Base-by-base conservation (phyloP, 2,888 invertebrate genomes). In the Diaphora mendica region DNA sequence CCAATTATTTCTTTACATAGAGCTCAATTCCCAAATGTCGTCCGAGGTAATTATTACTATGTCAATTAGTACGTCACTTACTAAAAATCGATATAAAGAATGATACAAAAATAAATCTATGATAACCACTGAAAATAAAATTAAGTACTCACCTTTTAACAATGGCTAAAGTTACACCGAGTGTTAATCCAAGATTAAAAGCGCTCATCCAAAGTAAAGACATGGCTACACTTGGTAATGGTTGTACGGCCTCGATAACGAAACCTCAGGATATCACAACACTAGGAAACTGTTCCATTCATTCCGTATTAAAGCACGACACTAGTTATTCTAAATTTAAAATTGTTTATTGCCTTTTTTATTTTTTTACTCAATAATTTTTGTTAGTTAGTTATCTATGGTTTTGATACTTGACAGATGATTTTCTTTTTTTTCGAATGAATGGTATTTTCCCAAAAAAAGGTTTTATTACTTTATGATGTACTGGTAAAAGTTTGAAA, bases 121-220 rank as follows among this genome's bases (percentile, higher is more conserved):
- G 17, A 55, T 71, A 35, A 13, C 11, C 13, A 35, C 7, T 11
- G n/a, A 48, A 69, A 48, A 39, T 48, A 15, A 15, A 3, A 26
- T 17, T 2, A 64, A 59, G 62, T 68, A 68, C 89, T 95, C 94
- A 97, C 97, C 97, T 95, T 87, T 93, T 96, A 80, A 97, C 92
- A 82, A 97, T 96, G 75, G 96, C 94, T 89, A 94, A 96, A 75
- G 97, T 97, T 76, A 96, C 95, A 79, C 97, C 97, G 86, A 97
- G 91, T 73, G 97, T 97, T 88, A 97, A 91, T 77, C 96, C 96
- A 80, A 97, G 90, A 92, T 96, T 97, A 87, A 97, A 94, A 77
- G 96, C 93, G 80, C 96, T 96, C 96, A 97, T 96, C 96, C 96
- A 97, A 76, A 97, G 79, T 69, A 96, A 86, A 85, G 96, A 96